Base-by-base conservation (phyloP, 1,140 invertebrate species). In the Hirudo medicinalis region DNA sequence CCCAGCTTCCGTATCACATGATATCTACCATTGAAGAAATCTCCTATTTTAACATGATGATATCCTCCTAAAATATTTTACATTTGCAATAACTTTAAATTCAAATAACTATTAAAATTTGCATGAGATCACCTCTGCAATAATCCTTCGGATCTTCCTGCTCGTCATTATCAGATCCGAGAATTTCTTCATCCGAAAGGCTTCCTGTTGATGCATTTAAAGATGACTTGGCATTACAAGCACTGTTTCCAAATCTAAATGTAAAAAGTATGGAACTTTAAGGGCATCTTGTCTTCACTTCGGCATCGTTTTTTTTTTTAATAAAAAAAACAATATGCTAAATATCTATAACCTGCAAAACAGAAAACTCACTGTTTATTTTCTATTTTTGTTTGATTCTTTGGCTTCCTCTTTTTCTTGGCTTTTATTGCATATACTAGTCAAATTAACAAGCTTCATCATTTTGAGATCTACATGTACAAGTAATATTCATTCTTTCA, bases 11-110 rank as follows among this genome's bases (percentile, higher is more conserved):
- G 87, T 74, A 94, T 90, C 76, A 97, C 91, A 86, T 93, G 91
- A 85, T 97, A 97, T 75, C 91, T 88, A 80, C 87, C 88, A 81
- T 91, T 85, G 84, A 96, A 96, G 70, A 96, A 85, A 84, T 96
- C 92, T 75, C 92, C 92, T 82, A 96, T 96, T 85, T 91, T 93
- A 66, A 97, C 92, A 75, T 92, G 92, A 86, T 97, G 93, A 85
- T 97, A 97, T 75, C 94, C 94, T 78, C 94, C 86, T 86, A 82
- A 77, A 70, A 63, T 32, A 63, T 13, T 63, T 63, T 63, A 9
- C 20, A 63, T 63, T 63, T 15, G 17, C 17, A 63, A 25, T 63
- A 5, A 63, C 8, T 32, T 63, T n/a, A 25, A 20, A 25, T 11
- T 8, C 8, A 63, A 63, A 63, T 63, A n/a, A 57, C 20, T n/a